These are phyloP conservation scores for Clarias magur DNA, from an alignment of 2,113 vertebrate genomes.

Conservation along the genomic window DNA sequence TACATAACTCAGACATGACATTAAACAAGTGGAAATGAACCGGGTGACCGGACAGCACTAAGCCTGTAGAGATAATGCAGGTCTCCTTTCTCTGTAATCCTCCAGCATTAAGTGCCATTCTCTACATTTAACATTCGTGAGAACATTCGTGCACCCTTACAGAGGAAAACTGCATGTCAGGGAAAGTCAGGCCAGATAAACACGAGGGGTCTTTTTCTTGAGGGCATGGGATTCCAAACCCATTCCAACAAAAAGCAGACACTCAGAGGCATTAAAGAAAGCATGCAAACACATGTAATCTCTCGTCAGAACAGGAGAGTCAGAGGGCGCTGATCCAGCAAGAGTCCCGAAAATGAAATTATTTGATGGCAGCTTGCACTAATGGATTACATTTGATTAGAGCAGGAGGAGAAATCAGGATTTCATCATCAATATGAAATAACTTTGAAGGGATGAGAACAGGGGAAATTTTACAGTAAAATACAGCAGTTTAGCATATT, in stretches of 20 bases:
- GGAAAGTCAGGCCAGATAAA: not conserved
- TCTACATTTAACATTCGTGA: slow-evolving; percentile 23
- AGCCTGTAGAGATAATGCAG: slow-evolving; percentile 68
- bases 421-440: slow-evolving; percentile 26
- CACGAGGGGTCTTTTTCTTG: not conserved
- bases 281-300: slow-evolving; percentile 37
- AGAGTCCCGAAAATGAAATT: slow-evolving; percentile 53
- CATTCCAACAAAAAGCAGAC: not conserved
- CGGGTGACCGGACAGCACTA: slow-evolving; percentile 70
- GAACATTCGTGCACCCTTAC: not conserved
- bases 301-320: slow-evolving; percentile 43
- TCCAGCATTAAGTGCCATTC: slow-evolving; percentile 40
- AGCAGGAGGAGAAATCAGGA: slow-evolving; percentile 28
- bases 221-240: not conserved
- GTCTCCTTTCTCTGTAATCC: slow-evolving; percentile 59
- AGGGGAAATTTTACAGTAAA: slow-evolving; percentile 1
- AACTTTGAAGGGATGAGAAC: slow-evolving; percentile 8
- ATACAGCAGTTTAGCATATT: slow-evolving; percentile 5
- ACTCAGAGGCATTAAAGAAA: slow-evolving; percentile 11
- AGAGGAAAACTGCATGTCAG: not conserved
- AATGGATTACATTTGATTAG: slow-evolving; percentile 51
- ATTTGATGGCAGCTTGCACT: slow-evolving; percentile 43
- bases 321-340: slow-evolving; percentile 35
- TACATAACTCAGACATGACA: slow-evolving; percentile 77
- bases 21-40: slow-evolving; percentile 81